Percentiles rank a stretch among this genome's conserved stretches.
Conservation (phyloP, 2,113 vertebrate genomes). For the Pteruthius melanotis region DNA sequence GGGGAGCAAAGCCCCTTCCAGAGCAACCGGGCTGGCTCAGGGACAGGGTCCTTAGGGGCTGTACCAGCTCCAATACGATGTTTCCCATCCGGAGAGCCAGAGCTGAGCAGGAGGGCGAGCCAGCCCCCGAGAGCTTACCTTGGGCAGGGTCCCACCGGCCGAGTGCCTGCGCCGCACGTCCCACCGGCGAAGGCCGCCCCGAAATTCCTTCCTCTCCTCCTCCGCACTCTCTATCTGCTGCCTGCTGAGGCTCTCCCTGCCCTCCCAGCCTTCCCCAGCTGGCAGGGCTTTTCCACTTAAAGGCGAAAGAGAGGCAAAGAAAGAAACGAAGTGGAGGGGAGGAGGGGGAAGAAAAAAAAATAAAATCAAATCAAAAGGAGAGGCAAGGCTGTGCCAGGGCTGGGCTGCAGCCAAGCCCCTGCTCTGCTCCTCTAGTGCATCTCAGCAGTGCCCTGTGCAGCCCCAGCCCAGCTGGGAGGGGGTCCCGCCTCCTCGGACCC, state of each 20-base stretch:
- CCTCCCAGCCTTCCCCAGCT: conserved; percentile 53
- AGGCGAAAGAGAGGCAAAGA: conserved; percentile 41
- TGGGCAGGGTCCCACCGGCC: not conserved
- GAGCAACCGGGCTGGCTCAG: rapidly evolving
- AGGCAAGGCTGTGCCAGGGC: conserved; percentile 32
- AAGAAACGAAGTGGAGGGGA: not conserved
- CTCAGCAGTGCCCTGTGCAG: not conserved
- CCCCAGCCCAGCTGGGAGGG: not conserved
- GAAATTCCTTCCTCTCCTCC: conserved; percentile 39
- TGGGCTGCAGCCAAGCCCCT: conserved; percentile 34
- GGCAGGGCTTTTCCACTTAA: conserved; percentile 53
- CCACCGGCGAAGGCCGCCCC: not conserved
- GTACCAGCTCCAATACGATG: rapidly evolving
- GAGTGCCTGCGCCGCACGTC: not conserved
- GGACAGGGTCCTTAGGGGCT: not conserved
- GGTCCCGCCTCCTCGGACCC: not conserved
- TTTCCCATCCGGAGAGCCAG: rapidly evolving
- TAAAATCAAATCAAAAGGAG: not conserved
- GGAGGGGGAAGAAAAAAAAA: not conserved
- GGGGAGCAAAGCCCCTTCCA: not conserved
- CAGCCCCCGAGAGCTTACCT: not conserved
- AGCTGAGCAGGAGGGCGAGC: not conserved
- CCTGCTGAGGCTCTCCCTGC: conserved; percentile 1
- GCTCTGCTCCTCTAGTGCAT: not conserved
- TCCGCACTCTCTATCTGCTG: conserved; percentile 1